Conservation (phyloP, 2,888 invertebrate species). For the Melinopterus prodromus region DNA sequence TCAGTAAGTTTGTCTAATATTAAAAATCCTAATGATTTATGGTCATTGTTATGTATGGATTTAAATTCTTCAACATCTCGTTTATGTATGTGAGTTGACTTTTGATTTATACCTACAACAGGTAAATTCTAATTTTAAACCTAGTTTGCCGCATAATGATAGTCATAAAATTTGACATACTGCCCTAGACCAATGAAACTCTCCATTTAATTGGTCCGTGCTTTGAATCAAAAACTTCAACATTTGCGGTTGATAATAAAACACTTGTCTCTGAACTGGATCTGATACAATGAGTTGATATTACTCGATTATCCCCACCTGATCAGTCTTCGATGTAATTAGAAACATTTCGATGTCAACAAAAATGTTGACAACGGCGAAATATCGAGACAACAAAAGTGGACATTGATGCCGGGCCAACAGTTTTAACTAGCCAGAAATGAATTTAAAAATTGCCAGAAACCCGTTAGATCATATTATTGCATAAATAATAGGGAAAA, state of each 20-base stretch:
- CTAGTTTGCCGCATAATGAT: constrained; percentile 18
- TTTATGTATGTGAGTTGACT: constrained; percentile 12
- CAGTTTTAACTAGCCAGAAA: too few relatives aligned
- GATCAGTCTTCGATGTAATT: neutral
- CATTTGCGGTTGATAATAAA: neutral
- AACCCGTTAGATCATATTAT: too few relatives aligned
- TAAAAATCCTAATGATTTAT: neutral
- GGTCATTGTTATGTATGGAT: constrained; percentile 6
- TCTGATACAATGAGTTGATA: neutral
- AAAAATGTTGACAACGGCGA: too few relatives aligned
- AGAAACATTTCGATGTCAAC: neutral
- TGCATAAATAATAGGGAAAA: too few relatives aligned
- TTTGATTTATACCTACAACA: constrained; percentile 26
- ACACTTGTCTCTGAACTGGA: neutral
- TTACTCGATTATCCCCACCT: neutral
- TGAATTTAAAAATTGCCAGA: too few relatives aligned
- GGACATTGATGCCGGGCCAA: too few relatives aligned
- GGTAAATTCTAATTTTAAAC: constrained; percentile 6
- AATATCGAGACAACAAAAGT: too few relatives aligned
- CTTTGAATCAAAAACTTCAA: neutral
- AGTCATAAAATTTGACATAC: constrained; percentile 26
- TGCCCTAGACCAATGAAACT: constrained; percentile 20
- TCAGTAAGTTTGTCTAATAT: constrained; percentile 16
- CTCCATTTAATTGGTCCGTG: neutral
- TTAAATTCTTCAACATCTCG: neutral